Evolutionary conservation across 2,888 invertebrate genomes (phyloP), one percentile per base, ranked within the genome.

Genomic region (Zonitis immaculata): DNA sequence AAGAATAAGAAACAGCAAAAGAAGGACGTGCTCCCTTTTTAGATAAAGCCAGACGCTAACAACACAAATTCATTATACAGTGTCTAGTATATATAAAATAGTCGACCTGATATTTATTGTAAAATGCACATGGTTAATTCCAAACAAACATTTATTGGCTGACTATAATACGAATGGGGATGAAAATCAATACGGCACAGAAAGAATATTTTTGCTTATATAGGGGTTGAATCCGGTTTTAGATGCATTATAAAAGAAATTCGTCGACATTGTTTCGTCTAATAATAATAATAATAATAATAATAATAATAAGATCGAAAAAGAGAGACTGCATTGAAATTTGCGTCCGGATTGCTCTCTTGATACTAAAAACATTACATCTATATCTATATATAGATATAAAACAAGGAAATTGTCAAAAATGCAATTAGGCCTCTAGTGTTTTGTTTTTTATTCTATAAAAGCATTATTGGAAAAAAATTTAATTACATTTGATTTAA

Each of bases 171-270:
- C 67, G 71, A 70, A 70, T 70, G 73, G 73, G 73, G 73, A 74
- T 74, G 69, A 74, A 75, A 74, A 75, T 75, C 75, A 73, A 75
- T 75, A 75, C 74, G 70, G 69, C 72, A 72, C 71, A 73, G 73
- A 73, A 74, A 73, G 74, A 74, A 75, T 75, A 74, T 74, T 74
- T 73, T 75, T 73, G 73, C 72, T 73, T n/a, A n/a, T 74, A 73
- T 74, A 72, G 69, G 72, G 73, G 72, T 69, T 68, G 70, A 66
- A 62, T 57, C 62, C 62, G 54, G 65, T 63, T 65, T 68, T 67
- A 64, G 66, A 66, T 64, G 63, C 64, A 64, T 67, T 66, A 62
- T 66, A 61, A 64, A 66, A 57, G 63, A 63, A 66, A 65, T 63
- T 32, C 62, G 60, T 57, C 57, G 64, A 59, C 61, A 57, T 54